phyloP scores from a whole-genome alignment of 2,113 vertebrate species.

The Cochlearius cochlearius region DNA sequence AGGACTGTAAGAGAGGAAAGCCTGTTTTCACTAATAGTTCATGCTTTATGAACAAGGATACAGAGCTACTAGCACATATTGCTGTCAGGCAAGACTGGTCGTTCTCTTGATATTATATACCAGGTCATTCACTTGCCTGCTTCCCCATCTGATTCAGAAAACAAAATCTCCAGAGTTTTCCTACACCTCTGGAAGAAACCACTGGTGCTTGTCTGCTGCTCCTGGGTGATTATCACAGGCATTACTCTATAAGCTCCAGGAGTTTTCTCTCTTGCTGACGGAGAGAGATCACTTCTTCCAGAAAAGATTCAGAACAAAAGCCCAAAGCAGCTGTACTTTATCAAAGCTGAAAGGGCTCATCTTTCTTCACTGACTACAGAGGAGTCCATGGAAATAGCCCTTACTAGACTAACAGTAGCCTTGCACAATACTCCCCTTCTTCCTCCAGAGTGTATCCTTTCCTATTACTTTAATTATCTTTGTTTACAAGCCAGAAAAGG shows the following conservation, averaged over 20 bases:
- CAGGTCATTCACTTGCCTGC: background rate
- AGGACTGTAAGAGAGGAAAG: background rate
- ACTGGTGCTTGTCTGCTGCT: background rate
- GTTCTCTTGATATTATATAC: background rate
- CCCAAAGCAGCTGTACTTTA: background rate
- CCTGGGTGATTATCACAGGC: background rate
- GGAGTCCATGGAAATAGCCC: background rate
- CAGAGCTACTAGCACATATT: background rate
- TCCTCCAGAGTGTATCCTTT: background rate
- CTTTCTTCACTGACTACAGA: background rate
- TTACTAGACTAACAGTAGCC: background rate
- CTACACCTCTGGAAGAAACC: background rate
- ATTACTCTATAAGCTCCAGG: background rate
- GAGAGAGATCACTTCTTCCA: background rate
- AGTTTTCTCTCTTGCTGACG: background rate
- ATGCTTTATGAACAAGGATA: background rate
- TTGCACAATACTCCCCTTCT: background rate
- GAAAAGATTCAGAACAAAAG: constrained; percentile 12
- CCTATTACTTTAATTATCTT: background rate
- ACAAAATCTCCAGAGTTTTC: background rate
- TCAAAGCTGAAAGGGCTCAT: background rate
- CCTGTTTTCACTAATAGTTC: constrained; percentile 1
- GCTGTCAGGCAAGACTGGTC: background rate
- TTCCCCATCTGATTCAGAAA: background rate
- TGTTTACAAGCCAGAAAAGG: background rate